phyloP scores from a whole-genome alignment of 2,888 invertebrate species.

The Cetonia aurata region DNA sequence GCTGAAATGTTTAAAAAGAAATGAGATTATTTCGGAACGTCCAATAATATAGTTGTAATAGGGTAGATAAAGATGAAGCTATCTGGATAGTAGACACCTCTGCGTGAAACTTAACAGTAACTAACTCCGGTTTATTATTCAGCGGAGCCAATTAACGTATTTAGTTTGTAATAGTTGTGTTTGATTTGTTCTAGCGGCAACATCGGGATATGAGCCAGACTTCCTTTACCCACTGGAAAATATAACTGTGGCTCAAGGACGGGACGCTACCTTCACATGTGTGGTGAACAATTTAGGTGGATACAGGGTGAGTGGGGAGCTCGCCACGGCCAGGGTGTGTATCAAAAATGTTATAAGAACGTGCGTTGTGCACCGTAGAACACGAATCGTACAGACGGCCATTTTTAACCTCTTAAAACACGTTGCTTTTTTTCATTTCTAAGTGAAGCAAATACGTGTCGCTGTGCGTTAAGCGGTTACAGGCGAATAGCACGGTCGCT shows the following conservation, averaged over 20 bases:
- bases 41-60: too few species aligned
- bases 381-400: slow-evolving; percentile 17
- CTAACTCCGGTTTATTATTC: slow-evolving; percentile 8
- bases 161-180: slow-evolving; percentile 27
- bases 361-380: slow-evolving; percentile 47
- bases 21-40: too few species aligned
- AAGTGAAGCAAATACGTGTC: too few species aligned
- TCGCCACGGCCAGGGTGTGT: slow-evolving; percentile 88
- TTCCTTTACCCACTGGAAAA: slow-evolving; percentile 85
- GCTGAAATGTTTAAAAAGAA: too few species aligned
- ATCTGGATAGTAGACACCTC: too few species aligned
- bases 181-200: slow-evolving; percentile 68
- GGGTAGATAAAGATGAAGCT: too few species aligned
- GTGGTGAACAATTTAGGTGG: slow-evolving; percentile 86
- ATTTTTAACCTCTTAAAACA: too few species aligned
- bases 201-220: slow-evolving; percentile 82
- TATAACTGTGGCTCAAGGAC: slow-evolving; percentile 85
- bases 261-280: slow-evolving; percentile 87
- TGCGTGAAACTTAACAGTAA: too few species aligned
- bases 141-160: slow-evolving; percentile 5
- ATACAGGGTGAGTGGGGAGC: slow-evolving; percentile 92
- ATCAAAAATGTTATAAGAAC: slow-evolving; percentile 65
- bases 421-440: too few species aligned
- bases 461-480: too few species aligned
- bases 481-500: slow-evolving; percentile 37